Evolutionary conservation across 2,797 vertebrate species (phyloP), one percentile per base, ranked within the genome.

Genomic region (Kryptolebias ocellatus): DNA sequence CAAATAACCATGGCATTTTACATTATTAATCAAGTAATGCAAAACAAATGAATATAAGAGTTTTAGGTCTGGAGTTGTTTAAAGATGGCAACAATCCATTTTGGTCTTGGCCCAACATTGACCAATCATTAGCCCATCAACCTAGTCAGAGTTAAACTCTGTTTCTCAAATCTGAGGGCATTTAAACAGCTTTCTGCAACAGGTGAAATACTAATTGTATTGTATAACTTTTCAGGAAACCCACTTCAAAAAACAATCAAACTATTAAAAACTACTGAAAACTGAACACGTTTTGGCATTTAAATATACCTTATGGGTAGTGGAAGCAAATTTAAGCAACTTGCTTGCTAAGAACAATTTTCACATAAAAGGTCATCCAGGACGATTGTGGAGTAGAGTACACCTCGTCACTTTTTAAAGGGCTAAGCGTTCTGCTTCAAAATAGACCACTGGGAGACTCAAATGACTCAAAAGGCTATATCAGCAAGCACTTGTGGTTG

Each of bases 401-500:
- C 84, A 89, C 81, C 83, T 88, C 76, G 80, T 88, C 89, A 88
- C 83, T 89, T 92, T 91, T 84, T 90, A 87, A 92, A 92, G 86
- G 87, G 92, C 90, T 93, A 92, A 91, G 89, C 92, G 91, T 93
- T 93, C 85, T 82, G 90, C 85, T 84, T 83, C 81, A 83, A 90
- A 94, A 92, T 87, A 89, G 85, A 89, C 93, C 87, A 53, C 51
- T 84, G 93, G 91, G 91, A 92, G 89, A 92, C 89, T 94, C 90
- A 80, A 89, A 93, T 94, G 92, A 93, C 92, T 93, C 85, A 89
- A 92, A 93, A 92, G 91, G 87, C 92, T 84, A 88, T 88, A 92
- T 90, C 88, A 90, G 89, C 90, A 81, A 89, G 90, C 92, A 93
- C 91, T 93, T 94, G 92, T 87, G 93, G 92, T 94, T 65, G 72